Evolutionary conservation across 2,113 vertebrate genomes (phyloP).

Genomic region (Phaethornis superciliosus): DNA sequence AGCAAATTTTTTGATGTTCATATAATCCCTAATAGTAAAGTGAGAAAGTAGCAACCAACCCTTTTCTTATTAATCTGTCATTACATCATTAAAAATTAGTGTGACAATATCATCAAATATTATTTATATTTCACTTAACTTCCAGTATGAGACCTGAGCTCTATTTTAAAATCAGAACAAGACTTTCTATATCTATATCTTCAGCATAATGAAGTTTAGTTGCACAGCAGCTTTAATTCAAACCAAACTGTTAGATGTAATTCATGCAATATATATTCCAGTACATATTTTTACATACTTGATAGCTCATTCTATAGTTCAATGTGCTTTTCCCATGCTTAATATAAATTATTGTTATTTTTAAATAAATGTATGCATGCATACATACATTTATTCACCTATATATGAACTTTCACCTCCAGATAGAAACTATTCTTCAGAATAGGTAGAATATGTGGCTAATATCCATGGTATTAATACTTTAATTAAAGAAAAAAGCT

Average conservation of each 20-base stretch:
- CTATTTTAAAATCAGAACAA: not conserved
- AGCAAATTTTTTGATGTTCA: not conserved
- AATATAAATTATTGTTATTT: not conserved
- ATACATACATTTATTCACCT: not conserved
- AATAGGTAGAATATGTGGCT: not conserved
- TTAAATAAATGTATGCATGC: not conserved
- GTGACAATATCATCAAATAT: not conserved
- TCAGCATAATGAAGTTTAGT: not conserved
- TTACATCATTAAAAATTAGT: not conserved
- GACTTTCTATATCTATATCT: not conserved
- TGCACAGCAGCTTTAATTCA: not conserved
- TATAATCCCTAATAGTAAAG: not conserved
- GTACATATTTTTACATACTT: not conserved
- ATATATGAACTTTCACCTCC: not conserved
- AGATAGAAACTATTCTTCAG: not conserved
- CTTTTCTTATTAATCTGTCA: not conserved
- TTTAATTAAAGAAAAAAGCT: not conserved
- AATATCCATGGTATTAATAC: not conserved
- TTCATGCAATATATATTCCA: not conserved
- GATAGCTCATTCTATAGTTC: not conserved
- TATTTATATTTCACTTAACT: not conserved
- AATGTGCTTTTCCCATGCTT: not conserved
- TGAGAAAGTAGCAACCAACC: not conserved
- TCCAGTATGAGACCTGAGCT: not conserved
- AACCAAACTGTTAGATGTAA: not conserved